Evolutionary conservation across 1,140 invertebrate genomes (phyloP), one percentile per base, ranked within the genome.

Genomic region (Drosophila albomicans): DNA sequence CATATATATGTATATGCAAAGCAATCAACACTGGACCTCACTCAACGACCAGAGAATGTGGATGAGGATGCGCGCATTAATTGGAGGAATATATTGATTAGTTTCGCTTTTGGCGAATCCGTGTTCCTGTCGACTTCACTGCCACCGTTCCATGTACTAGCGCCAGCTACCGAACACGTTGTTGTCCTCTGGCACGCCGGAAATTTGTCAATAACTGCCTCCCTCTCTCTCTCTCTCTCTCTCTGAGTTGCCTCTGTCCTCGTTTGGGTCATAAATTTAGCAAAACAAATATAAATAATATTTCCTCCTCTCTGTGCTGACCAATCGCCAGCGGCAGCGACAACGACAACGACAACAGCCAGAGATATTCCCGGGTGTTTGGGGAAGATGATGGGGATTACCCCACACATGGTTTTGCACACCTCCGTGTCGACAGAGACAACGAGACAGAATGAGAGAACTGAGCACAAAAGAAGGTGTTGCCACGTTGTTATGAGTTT

Each of bases 401-500:
- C 85, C 85, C 81, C 85, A 89, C 85, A 89, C 85, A 89, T 81
- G 88, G 79, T 75, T 89, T 79, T 79, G 66, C 73, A 81, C 85
- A 85, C 80, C 85, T 89, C 51, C 32, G 45, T 49, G 57, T 48
- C 45, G 38, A 48, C 25, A 25, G 38, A 11, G 32, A 25, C 52
- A 35, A 2, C 2, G n/a, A 54, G 25, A 30, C 6, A 30, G 1
- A 54, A n/a, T 1, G 32, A 38, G 7, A 38, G 7, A 38, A 38
- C 6, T 38, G 38, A 54, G 63, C 45, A 68, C 54, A 71, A 71
- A 90, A 89, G 70, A 73, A 89, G 85, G 86, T 90, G 87, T 90
- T 86, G 86, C 82, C 86, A 81, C 52, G 72, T 90, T 91, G 86
- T 89, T 89, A 89, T 89, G 81, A 89, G 86, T 91, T 89, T 89